These are phyloP conservation scores for Nasonia vitripennis DNA, from an alignment of 1,140 invertebrate genomes.

Conservation along the genomic window DNA sequence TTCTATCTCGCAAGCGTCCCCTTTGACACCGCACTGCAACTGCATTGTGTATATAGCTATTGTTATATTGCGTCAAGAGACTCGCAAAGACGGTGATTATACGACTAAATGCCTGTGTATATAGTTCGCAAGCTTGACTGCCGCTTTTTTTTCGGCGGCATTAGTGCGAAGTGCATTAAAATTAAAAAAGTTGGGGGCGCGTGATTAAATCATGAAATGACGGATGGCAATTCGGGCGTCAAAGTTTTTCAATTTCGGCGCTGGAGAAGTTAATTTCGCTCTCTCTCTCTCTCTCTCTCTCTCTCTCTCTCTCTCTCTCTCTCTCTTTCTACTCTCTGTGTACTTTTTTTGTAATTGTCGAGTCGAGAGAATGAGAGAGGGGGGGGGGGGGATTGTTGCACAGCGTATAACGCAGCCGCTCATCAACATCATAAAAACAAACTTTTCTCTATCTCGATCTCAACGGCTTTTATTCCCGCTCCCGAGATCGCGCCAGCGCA, in stretches of 20 bases:
- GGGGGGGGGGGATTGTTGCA: no score
- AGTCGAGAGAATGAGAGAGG: no score
- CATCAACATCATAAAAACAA: background rate
- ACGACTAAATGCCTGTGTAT: no score
- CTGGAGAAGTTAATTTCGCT: background rate
- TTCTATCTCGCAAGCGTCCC: no score
- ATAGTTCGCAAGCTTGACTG: no score
- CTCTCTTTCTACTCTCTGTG: background rate
- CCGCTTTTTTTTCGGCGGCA: no score
- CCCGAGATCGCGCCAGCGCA: background rate
- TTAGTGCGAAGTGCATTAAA: background rate
- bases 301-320: background rate
- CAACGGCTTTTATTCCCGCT: background rate
- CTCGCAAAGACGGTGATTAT: no score
- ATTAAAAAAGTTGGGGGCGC: background rate
- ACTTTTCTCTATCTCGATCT: background rate
- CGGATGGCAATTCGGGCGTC: background rate
- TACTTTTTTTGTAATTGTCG: background rate
- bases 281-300: no score
- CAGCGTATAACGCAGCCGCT: no score
- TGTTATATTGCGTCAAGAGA: no score
- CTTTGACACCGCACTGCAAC: no score
- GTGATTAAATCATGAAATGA: background rate
- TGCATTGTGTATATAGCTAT: no score
- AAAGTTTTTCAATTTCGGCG: background rate